These are phyloP conservation scores for Sminthurides bifidus DNA, from an alignment of 1,140 invertebrate species.

Conservation along the genomic window DNA sequence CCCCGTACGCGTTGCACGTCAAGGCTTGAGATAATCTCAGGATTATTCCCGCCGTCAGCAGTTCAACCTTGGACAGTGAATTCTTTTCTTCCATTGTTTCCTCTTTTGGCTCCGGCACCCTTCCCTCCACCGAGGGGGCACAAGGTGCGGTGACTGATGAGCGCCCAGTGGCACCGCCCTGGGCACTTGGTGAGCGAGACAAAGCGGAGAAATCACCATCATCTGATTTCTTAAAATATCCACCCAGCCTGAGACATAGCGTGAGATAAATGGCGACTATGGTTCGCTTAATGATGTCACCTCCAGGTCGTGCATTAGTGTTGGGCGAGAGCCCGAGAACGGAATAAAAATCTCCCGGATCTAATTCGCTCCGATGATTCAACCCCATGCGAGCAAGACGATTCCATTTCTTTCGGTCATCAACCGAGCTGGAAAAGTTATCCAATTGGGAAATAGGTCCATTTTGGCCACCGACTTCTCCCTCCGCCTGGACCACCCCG, in stretches of 20 bases:
- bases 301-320: constrained; percentile 36
- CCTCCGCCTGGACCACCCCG: background rate
- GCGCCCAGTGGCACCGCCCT: no score
- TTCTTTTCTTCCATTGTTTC: constrained; percentile 7
- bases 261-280: constrained; percentile 45
- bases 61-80: constrained; percentile 18
- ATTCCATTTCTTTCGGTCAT: background rate
- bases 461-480: background rate
- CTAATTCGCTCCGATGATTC: constrained; percentile 33
- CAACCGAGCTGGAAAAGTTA: background rate
- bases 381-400: background rate
- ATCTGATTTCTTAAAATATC: constrained; percentile 31
- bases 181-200: constrained; percentile 14
- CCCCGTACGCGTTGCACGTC: constrained; percentile 53
- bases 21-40: constrained; percentile 46
- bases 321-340: constrained; percentile 40
- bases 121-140: background rate
- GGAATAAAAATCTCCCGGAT: constrained; percentile 35
- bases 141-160: no score
- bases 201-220: constrained; percentile 1
- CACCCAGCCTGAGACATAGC: constrained; percentile 40
- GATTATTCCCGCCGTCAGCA: constrained; percentile 38
- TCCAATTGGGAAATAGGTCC: background rate
- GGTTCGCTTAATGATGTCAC: constrained; percentile 42
- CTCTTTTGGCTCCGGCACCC: background rate